Base-by-base conservation (phyloP, 30 jellyfish, hydroid and myxozoan genomes). In the Aurelia sp. region DNA sequence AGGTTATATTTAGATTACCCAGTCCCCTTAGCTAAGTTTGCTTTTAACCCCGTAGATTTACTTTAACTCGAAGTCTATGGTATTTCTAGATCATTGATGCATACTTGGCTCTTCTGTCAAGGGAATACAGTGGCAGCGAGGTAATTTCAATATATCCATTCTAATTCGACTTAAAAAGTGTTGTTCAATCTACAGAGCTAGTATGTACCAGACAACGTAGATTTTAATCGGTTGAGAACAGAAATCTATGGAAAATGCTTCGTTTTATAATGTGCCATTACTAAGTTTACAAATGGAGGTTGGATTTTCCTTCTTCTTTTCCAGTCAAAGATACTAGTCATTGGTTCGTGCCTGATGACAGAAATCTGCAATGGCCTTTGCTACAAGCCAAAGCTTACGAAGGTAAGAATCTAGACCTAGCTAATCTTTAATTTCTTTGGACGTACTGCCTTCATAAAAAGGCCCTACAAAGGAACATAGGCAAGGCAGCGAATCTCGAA, bases 361-460 rank as follows among this genome's bases (percentile, higher is more conserved):
- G 82, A 71, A 35, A 47, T 71, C 50, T 71, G 82, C 66, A 44
- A 47, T 44, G 82, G 82, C 41, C 65, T 71, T 27, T 71, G 82
- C 66, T 71, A 71, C 66, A 44, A 47, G 58, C 67, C 60, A 71
- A 71, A 71, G 66, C 66, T 71, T 13, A 35, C 31, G 27, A 71
- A 71, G 66, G 82, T 71, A 71, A 27, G 58, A 35, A 67, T 62
- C 27, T 37, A 62, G 27, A 62, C 72, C 21, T n/a, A n/a, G 40
- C 27, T 62, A n/a, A n/a, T 12, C n/a, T n/a, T n/a, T n/a, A n/a
- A n/a, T n/a, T n/a, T n/a, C n/a, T n/a, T n/a, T n/a, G n/a, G n/a
- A n/a, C n/a, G n/a, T n/a, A n/a, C n/a, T 31, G 21, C 21, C 40
- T 62, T n/a, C 72, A 31, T n/a, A 62, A 62, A 62, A n/a, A 1